Evolutionary conservation across 2,888 invertebrate species (phyloP).

Genomic region (Oxytorus armatus): DNA sequence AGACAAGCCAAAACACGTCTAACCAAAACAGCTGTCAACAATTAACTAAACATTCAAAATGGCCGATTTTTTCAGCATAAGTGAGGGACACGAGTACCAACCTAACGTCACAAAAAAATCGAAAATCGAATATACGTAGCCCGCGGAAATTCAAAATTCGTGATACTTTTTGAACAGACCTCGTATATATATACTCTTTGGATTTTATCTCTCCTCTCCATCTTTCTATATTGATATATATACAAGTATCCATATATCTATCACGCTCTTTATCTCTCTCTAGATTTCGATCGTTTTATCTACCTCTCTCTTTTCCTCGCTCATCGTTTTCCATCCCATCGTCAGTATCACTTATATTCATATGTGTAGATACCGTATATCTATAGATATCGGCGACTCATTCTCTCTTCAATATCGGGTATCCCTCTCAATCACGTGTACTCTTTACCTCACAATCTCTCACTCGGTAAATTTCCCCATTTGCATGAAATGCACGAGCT

Average conservation of each 20-base stretch:
- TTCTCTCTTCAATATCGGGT: constrained; percentile 48
- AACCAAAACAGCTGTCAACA: too few relatives aligned
- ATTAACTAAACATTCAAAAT: too few relatives aligned
- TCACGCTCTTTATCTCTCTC: constrained; percentile 52
- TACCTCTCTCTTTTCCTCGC: constrained; percentile 45
- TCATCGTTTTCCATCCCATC: constrained; percentile 32
- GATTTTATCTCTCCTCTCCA: constrained; percentile 39
- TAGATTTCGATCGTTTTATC: constrained; percentile 56
- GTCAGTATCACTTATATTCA: constrained; percentile 28
- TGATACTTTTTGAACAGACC: too few relatives aligned
- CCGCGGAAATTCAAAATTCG: too few relatives aligned
- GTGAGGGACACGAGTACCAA: too few relatives aligned
- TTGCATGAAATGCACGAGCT: constrained; percentile 77
- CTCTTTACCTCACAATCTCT: constrained; percentile 51
- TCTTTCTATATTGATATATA: constrained; percentile 47
- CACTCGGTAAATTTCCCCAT: constrained; percentile 69
- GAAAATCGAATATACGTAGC: too few relatives aligned
- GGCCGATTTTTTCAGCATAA: too few relatives aligned
- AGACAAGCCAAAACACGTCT: too few relatives aligned
- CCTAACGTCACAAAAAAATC: too few relatives aligned
- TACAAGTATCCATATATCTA: constrained; percentile 15
- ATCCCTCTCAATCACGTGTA: constrained; percentile 51
- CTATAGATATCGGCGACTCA: constrained; percentile 22
- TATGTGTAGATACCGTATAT: neutral
- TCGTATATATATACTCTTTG: constrained; percentile 4